These are phyloP conservation scores for Malurus elegans DNA, from an alignment of 2,113 vertebrate species.

Conservation along the genomic window DNA sequence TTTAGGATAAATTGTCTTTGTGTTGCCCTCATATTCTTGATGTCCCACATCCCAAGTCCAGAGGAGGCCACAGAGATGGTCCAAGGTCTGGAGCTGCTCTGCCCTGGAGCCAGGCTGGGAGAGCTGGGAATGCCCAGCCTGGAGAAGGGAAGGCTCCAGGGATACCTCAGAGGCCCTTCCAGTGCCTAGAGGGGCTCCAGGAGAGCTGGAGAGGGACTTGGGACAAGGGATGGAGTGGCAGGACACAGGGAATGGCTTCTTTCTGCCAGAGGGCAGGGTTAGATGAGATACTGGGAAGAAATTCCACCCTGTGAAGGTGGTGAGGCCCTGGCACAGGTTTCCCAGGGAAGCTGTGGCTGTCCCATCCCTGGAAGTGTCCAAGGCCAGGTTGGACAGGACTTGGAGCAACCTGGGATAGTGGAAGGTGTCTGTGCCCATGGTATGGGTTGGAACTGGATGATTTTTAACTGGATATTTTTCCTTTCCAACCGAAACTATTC, in stretches of 20 bases:
- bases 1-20: background rate
- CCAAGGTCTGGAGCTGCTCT: background rate
- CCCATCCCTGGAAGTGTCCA: background rate
- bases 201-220: background rate
- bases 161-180: background rate
- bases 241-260: background rate
- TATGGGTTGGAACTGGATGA: background rate
- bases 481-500: background rate
- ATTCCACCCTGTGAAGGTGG: background rate
- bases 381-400: rapidly evolving
- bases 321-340: rapidly evolving
- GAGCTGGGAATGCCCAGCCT: background rate
- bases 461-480: background rate
- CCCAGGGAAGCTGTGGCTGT: background rate
- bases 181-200: background rate
- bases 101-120: background rate
- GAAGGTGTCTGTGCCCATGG: background rate
- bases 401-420: background rate
- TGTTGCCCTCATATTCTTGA: background rate
- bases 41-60: background rate
- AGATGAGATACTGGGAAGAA: background rate
- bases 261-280: background rate
- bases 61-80: background rate
- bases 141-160: background rate
- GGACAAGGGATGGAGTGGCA: rapidly evolving